Base-by-base conservation (phyloP, 2,113 vertebrate species). In the Zingel zingel region DNA sequence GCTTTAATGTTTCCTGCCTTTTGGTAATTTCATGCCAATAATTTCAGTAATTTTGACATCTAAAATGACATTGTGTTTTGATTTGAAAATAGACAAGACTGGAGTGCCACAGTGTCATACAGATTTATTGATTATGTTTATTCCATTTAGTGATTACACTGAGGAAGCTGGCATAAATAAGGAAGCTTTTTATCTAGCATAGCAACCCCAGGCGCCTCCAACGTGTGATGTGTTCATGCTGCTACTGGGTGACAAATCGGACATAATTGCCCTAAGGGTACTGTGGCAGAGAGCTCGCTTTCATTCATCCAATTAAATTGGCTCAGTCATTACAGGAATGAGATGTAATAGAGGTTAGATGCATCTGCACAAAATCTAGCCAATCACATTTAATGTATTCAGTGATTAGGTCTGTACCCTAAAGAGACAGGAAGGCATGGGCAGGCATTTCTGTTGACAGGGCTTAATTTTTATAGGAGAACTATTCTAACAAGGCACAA, bases 381-480 rank as follows among this genome's bases (percentile, higher is more conserved):
- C 68, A 86, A 80, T 91, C 86, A 80, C 75, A 82, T 89, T 80
- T 83, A 83, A 91, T 92, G 59, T 82, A 82, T 92, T 92, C 89
- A 83, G 68, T 83, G 72, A 92, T 92, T 89, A 88, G 50, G 64
- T 53, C 65, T 16, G 47, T 43, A 83, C 57, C 74, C 74, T 78
- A 63, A 86, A 92, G 83, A 90, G 86, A 83, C 33, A 66, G 71
- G 11, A 58, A 72, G 4, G 70, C 27, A 83, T 66, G 48, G 50
- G 57, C 19, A 25, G 62, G 6, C 73, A 63, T 83, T 79, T 82
- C 43, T 71, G 70, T 71, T 86, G 79, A 78, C 85, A 68, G 61
- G 61, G 71, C 76, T 64, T 84, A 30, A 80, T 53, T 86, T 81
- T 75, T 61, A 63, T 39, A 25, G 30, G 33, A 76, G 48, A 81